A percentile compares a stretch with the other conserved stretches of the same genome.
Conservation (phyloP, 1,140 invertebrate genomes). For the fruit fly (Drosophila melanogaster) region Release_6_plus_ISO1_MT NT_033777.3:27952001-27952500, state of each 20-base stretch:
- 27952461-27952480: conserved; percentile 44
- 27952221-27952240: neutral
- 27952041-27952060: conserved; percentile 29
- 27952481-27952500: conserved; percentile 41
- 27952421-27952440: neutral
- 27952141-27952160: conserved; percentile 16
- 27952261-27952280: conserved; percentile 50
- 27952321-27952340: conserved; percentile 23
- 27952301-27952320: conserved; percentile 53
- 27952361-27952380: conserved; percentile 66
- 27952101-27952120: conserved; percentile 36
- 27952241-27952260: conserved; percentile 43
- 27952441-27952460: neutral
- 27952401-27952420: conserved; percentile 49
- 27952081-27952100: conserved; percentile 33
- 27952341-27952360: conserved; percentile 69
- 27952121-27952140: conserved; percentile 29
- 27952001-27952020: conserved; percentile 46
- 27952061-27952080: conserved; percentile 39
- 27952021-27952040: conserved; percentile 18
- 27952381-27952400: conserved; percentile 69
- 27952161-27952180: neutral
- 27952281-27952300: conserved; percentile 45
- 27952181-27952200: neutral
- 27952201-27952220: too few species aligned